Evolutionary conservation across 2,113 vertebrate genomes (phyloP), one percentile per base, ranked within the genome.

Genomic region (Malurus cyaneus): DNA sequence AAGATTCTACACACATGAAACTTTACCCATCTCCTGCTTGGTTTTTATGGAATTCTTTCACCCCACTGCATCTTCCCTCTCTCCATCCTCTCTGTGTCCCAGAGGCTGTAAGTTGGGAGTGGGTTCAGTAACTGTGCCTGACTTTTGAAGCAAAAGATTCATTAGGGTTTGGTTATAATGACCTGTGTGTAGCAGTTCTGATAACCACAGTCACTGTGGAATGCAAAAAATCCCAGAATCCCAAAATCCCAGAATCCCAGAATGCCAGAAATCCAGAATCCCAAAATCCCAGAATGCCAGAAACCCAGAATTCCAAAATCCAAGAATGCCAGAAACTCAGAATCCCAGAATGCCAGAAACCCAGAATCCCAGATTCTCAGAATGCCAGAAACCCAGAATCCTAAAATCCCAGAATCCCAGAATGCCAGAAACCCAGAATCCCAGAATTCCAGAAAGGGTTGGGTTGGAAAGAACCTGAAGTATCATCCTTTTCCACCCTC

Each of bases 21-120:
- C 20, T 47, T 6, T 20, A 23, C 9, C 1, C 2, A 36, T 2
- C 10, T 56, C 9, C 14, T 41, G 12, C 3, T 13, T 6, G 21
- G 4, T 20, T 67, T 36, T 32, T 20, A 24, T 10, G 61, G 24
- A 70, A 24, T 46, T 79, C 13, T 54, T 80, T 41, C 50, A 32
- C 26, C 14, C 5, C 1, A 0, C 64, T 61, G 17, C 29, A 14
- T 70, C 15, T 11, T 65, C 18, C 19, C 19, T 6, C n/a, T 11
- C 9, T 32, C 78, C 32, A 24, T 41, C 44, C 23, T 64, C 54
- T 80, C 39, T 31, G 7, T 41, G 8, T 19, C 6, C 32, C 7
- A 3, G 54, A 59, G 9, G 14, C 28, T n/a, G 31, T 19, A 11
- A 34, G 1, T 2, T 65, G 36, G 20, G 7, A 49, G 28, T 28